A percentile compares a stretch with the other conserved stretches of the same genome.
Conservation (phyloP, 23 tunicate species). For the Aplidium turbinatum region DNA sequence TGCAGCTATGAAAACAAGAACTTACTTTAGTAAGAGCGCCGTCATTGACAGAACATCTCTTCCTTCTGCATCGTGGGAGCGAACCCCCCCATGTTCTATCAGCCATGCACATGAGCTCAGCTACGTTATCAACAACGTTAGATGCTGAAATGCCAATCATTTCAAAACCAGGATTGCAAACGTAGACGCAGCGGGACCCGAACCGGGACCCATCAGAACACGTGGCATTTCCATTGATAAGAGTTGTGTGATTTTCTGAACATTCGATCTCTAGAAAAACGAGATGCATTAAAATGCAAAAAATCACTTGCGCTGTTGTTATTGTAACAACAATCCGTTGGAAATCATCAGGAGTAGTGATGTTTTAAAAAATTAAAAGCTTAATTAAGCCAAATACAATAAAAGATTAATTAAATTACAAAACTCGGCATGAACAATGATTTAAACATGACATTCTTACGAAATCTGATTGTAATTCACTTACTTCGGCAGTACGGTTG, state of each 20-base stretch:
- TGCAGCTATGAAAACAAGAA: no score
- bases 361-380: no score
- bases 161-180: slow-evolving; percentile 68
- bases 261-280: slow-evolving; percentile 57
- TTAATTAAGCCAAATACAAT: no score
- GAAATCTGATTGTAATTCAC: no score
- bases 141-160: slow-evolving; percentile 38
- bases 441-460: neutral
- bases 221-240: slow-evolving; percentile 42
- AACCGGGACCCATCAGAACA: slow-evolving; percentile 51
- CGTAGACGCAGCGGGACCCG: slow-evolving; percentile 58
- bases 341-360: no score
- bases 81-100: slow-evolving; percentile 60
- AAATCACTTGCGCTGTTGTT: no score
- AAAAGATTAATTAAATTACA: no score
- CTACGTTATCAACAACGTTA: slow-evolving; percentile 28
- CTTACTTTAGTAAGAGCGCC: slow-evolving; percentile 71
- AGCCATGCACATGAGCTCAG: slow-evolving; percentile 40
- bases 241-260: slow-evolving; percentile 37
- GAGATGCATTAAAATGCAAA: no score
- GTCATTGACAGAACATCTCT: slow-evolving; percentile 72
- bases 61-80: slow-evolving; percentile 53
- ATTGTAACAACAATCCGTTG: no score
- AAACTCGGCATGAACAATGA: neutral
- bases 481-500: slow-evolving; percentile 63